Evolutionary conservation across 2,797 vertebrate genomes (phyloP).

Genomic region (Vipera ursinii): DNA sequence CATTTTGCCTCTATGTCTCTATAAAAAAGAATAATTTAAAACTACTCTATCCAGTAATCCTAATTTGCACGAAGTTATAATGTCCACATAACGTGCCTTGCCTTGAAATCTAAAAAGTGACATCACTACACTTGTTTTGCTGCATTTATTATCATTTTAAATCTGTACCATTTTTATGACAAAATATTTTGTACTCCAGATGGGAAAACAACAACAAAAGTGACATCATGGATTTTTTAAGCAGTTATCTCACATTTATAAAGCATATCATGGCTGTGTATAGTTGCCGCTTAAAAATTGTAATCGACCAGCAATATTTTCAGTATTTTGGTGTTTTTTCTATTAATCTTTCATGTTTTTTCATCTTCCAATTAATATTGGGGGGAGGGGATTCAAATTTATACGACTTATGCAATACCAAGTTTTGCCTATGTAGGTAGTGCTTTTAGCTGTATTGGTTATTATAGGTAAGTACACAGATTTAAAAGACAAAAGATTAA

Average conservation of each 20-base stretch:
- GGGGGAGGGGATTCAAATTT: conserved; percentile 93
- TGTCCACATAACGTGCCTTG: conserved; percentile 99
- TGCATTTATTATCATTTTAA: conserved; percentile 99
- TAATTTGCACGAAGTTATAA: conserved; percentile 99
- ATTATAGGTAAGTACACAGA: conserved; percentile 98
- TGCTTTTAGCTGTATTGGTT: conserved; percentile 99
- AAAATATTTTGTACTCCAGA: conserved; percentile 99
- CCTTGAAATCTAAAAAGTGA: conserved; percentile 92
- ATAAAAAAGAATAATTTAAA: conserved; percentile 77
- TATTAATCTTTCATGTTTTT: conserved; percentile 92
- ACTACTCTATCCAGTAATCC: conserved; percentile 93
- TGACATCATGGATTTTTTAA: conserved; percentile 98
- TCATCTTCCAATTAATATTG: conserved; percentile 99
- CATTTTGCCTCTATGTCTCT: conserved; percentile 89
- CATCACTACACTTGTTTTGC: conserved; percentile 99
- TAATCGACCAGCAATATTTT: conserved; percentile 98
- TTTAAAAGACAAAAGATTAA: conserved; percentile 80
- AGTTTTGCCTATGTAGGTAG: conserved; percentile 99
- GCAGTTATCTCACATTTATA: conserved; percentile 99
- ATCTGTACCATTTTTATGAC: conserved; percentile 99
- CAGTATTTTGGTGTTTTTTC: conserved; percentile 95
- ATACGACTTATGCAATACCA: conserved; percentile 99
- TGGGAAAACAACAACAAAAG: conserved; percentile 69
- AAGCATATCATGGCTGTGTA: conserved; percentile 99
- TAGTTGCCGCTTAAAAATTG: conserved; percentile 98